phyloP scores from a whole-genome alignment of 1,140 invertebrate species.

The Homalodisca vitripennis region DNA sequence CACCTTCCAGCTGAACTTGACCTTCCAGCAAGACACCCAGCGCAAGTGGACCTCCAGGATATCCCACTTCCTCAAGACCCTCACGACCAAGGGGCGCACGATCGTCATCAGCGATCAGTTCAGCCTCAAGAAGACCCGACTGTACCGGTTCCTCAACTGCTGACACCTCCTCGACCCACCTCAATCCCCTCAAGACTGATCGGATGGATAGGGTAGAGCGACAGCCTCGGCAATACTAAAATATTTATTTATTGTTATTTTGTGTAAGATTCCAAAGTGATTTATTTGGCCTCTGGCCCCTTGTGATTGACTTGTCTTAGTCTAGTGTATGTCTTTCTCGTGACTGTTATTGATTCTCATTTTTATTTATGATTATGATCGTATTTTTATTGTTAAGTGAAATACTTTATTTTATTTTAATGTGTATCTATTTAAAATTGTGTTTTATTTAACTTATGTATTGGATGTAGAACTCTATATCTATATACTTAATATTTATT shows the following conservation, averaged over 20 bases:
- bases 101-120: conserved; percentile 82
- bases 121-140: conserved; percentile 80
- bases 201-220: too few species aligned
- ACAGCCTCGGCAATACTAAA: not conserved
- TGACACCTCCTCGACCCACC: not conserved
- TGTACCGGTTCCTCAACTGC: conserved; percentile 58
- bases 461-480: too few species aligned
- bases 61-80: conserved; percentile 82
- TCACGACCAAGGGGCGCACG: conserved; percentile 75
- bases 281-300: not conserved
- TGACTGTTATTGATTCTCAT: too few species aligned
- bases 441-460: too few species aligned
- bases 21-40: conserved; percentile 70
- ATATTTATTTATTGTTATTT: not conserved
- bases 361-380: too few species aligned
- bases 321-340: not conserved
- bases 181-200: too few species aligned
- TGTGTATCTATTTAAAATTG: too few species aligned
- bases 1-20: conserved; percentile 81
- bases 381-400: too few species aligned
- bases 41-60: conserved; percentile 78
- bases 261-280: not conserved
- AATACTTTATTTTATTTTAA: too few species aligned
- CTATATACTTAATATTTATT: too few species aligned
- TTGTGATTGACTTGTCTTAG: not conserved